Evolutionary conservation across 2,797 vertebrate genomes (phyloP), one percentile per base, ranked within the genome.

Genomic region (Lutjanus argentimaculatus): DNA sequence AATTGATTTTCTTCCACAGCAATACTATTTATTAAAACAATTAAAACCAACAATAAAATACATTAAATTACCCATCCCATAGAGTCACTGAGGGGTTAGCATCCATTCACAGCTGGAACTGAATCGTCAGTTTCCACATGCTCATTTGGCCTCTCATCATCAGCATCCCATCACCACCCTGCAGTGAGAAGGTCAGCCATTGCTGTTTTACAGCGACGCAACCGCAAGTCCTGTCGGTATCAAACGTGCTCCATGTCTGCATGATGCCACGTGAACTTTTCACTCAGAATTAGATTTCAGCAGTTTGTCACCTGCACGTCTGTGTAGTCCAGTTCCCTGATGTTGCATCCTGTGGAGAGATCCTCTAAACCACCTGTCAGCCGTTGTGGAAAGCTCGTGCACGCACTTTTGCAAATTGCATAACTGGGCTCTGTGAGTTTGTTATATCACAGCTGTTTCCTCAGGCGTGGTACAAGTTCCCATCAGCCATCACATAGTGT

Each of bases 21-120:
- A 65, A 68, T 65, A 1, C 59, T 30, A 42, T 85, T 86, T 77
- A 87, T 85, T 89, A 45, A 64, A 79, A 69, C 43, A 55, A 48
- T 65, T 12, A 30, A 72, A 76, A 65, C 40, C 70, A 75, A 79
- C 62, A 81, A 40, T 57, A 42, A 55, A 77, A 63, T 21, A 43
- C 40, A 62, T 46, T 72, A 19, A 72, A 36, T 16, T 21, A n/a
- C 36, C 3, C 51, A 21, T 58, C 17, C 2, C 12, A 16, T 16
- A 9, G 30, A 71, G n/a, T 69, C 66, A 22, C 25, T 67, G 1
- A 12, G 36, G 22, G 40, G 22, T 66, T 55, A 65, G 46, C 25
- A 21, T 74, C 48, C 45, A 48, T 14, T 73, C 49, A 48, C 49
- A 43, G 14, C 21, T 30, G 40, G 36, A 63, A 22, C 19, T 36